Base-by-base conservation (phyloP, 2,113 vertebrate genomes). In the Pomatostomus ruficeps region DNA sequence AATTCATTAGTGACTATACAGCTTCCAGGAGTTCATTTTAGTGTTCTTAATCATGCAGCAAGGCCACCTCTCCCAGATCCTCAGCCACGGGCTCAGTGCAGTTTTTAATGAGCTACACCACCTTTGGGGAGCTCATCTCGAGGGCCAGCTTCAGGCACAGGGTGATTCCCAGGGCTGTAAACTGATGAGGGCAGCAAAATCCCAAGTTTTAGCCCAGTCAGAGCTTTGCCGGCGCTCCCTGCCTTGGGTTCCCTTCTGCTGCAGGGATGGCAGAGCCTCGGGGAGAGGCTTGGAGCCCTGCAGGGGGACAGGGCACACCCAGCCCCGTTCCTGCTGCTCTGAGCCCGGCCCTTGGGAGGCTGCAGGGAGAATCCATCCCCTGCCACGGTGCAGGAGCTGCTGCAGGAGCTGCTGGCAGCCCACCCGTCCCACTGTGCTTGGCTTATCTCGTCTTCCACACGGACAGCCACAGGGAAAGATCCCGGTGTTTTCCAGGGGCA, bases 1-100 rank as follows among this genome's bases (percentile, higher is more conserved):
- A 84, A 83, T 43, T 75, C 11, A 59, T 83, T 78, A 75, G 35
- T 40, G 33, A 51, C 59, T 89, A 61, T 73, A 62, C 31, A 49
- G 63, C 63, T 94, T 61, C 57, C 46, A 72, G 58, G 4, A 75
- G 86, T 54, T 92, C 36, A 72, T 78, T 96, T 73, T 81, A 45
- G 9, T 26, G 72, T 55, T 43, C 46, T 68, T 25, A 58, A n/a
- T 77, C 25, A 29, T 21, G 31, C n/a, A 46, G 33, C 46, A 66
- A 59, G 51, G 24, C 35, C 28, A 35, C 23, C 24, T 76, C 51
- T 89, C 33, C 35, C 22, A 66, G 17, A 70, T 33, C 45, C 52
- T 61, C 52, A 88, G 49, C 62, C 70, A 90, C 19, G 18, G 65
- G 14, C 14, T 77, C 7, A 28, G 26, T 35, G 52, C 33, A 26